Conservation (phyloP, 2,888 invertebrate genomes). For the Agrotis ipsilon region DNA sequence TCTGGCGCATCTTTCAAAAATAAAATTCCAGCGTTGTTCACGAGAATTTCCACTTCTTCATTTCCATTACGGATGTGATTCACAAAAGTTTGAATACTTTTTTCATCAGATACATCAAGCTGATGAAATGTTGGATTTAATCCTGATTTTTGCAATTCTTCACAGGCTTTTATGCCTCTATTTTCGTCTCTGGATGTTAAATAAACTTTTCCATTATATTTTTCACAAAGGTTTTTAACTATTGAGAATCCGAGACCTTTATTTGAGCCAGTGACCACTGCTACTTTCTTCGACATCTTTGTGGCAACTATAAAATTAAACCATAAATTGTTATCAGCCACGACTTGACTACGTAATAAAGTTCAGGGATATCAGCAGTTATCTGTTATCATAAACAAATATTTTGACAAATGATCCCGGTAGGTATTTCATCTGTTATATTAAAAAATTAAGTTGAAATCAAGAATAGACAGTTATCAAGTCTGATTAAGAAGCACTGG, state of each 20-base stretch:
- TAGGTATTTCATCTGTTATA: neutral
- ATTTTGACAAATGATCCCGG: neutral
- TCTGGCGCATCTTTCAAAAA: slow-evolving; percentile 82
- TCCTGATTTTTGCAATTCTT: slow-evolving; percentile 88
- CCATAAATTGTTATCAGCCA: slow-evolving; percentile 8
- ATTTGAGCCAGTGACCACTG: slow-evolving; percentile 93
- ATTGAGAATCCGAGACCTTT: slow-evolving; percentile 94
- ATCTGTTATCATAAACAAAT: slow-evolving; percentile 16
- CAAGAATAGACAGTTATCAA: no score
- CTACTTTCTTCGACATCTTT: slow-evolving; percentile 77
- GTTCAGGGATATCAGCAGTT: slow-evolving; percentile 33
- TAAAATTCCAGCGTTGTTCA: slow-evolving; percentile 94
- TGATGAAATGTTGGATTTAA: slow-evolving; percentile 92
- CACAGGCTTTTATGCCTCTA: slow-evolving; percentile 91
- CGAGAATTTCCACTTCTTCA: slow-evolving; percentile 92
- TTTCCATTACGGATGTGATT: slow-evolving; percentile 90
- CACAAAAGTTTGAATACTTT: slow-evolving; percentile 91
- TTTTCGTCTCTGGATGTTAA: slow-evolving; percentile 92
- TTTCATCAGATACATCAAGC: slow-evolving; percentile 92
- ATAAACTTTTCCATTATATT: slow-evolving; percentile 93
- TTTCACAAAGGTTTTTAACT: slow-evolving; percentile 92
- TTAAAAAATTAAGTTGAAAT: neutral
- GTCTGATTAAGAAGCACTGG: neutral
- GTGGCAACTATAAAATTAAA: slow-evolving; percentile 16
- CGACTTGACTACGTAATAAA: slow-evolving; percentile 37